Percentiles rank a stretch among this genome's conserved stretches.
Conservation (phyloP, 2,113 vertebrate genomes). For the Mesitornis unicolor region DNA sequence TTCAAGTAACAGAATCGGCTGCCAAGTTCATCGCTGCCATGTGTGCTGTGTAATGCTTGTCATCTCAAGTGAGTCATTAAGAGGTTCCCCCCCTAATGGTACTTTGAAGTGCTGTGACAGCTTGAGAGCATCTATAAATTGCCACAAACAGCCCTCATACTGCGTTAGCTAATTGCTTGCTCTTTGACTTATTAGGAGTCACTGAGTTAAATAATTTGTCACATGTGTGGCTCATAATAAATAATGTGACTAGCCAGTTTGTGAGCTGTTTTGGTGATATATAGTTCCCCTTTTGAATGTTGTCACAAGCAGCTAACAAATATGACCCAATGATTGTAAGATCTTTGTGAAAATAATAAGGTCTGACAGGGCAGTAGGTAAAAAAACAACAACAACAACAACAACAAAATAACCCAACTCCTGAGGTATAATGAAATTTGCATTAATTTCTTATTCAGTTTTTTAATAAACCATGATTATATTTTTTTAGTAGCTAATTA, state of each 20-base stretch:
- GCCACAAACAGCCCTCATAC: constrained; percentile 84
- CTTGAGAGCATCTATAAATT: constrained; percentile 91
- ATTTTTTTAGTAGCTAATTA: neutral
- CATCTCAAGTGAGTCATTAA: constrained; percentile 84
- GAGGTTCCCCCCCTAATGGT: constrained; percentile 70
- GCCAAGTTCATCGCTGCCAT: constrained; percentile 74
- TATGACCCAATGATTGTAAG: constrained; percentile 36
- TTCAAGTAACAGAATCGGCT: constrained; percentile 52
- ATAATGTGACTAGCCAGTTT: constrained; percentile 82
- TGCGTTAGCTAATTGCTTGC: constrained; percentile 94
- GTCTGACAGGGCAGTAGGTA: constrained; percentile 22
- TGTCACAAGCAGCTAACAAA: constrained; percentile 74
- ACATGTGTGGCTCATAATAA: constrained; percentile 90
- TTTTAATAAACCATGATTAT: neutral
- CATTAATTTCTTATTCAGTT: neutral
- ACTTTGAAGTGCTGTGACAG: constrained; percentile 82
- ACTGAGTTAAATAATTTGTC: constrained; percentile 95
- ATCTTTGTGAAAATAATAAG: constrained; percentile 46
- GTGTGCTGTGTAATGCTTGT: constrained; percentile 80
- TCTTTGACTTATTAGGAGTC: constrained; percentile 95
- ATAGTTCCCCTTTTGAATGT: constrained; percentile 79
- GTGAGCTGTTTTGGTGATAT: constrained; percentile 78
- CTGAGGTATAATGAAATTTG: neutral
- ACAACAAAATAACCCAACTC: neutral
- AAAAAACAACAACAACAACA: neutral